Evolutionary conservation across 2,797 vertebrate genomes (phyloP), one percentile per base, ranked within the genome.

Genomic region (Myotis vivesi): DNA sequence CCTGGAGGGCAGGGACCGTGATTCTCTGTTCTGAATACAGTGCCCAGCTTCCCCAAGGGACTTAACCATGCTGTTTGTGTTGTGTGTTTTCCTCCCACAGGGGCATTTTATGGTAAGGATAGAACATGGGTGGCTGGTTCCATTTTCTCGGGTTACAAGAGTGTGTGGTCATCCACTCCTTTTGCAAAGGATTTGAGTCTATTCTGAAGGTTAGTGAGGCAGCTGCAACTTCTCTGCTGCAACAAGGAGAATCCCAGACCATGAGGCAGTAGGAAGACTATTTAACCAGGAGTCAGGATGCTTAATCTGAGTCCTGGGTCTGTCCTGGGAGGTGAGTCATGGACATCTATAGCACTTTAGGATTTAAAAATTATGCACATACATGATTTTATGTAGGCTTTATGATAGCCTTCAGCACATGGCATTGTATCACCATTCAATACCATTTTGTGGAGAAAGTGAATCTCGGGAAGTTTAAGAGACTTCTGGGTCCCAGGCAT

Each of bases 1-100:
- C 44, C 76, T 92, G 17, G 68, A 94, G 82, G 57, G 64, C 30
- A 93, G 57, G 73, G 77, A 86, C 85, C 88, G 86, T 44, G 9
- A 36, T n/a, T 92, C 3, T n/a, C 23, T 41, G 1, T 25, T 76
- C 33, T 68, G 22, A 11, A 38, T 36, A 75, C 11, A 57, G 55
- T 51, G 68, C 30, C 51, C 76, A 33, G 36, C 49, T 82, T 55
- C 12, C 30, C 23, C 20, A 13, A 19, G 49, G 30, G 28, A 41
- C 38, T 89, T 51, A 28, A 57, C 19, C 17, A 13, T 4, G 30
- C 11, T 25, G 5, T 80, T n/a, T n/a, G 8, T 83, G 46, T n/a
- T 76, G 8, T 66, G 36, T 59, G 33, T 33, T 76, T 81, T 46
- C 23, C 30, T 92, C 59, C 33, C 71, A 22, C n/a, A 23, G 72